Base-by-base conservation (phyloP, 2,113 vertebrate species). In the Lates calcarifer region DNA sequence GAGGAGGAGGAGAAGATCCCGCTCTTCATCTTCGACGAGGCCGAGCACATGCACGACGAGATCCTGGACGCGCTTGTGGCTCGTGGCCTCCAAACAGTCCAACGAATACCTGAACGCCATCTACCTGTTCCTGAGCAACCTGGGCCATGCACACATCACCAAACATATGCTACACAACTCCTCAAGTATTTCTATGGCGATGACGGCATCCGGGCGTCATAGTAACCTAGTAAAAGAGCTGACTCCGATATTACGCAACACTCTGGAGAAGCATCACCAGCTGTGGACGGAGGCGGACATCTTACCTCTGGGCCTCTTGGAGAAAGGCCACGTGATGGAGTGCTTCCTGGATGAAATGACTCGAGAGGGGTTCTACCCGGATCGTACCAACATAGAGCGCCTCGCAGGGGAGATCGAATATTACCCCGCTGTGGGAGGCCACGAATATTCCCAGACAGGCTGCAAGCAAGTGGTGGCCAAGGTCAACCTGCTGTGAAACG, bases 341-440 rank as follows among this genome's bases (percentile, higher is more conserved):
- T 99, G 98, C 85, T 97, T 99, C 92, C 90, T 96, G 7, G 97
- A 98, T 0, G 97, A 99, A 88, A 96, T 99, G 95, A 95, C 96
- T 4, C 94, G 95, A 0, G 97, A 98, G 90, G 98, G 97, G 0
- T 96, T 98, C 77, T 99, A 98, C 71, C 98, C 97, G 0, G 96
- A 99, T 57, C 95, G 90, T n/a, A 79, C 86, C 6, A 96, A 95
- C 18, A 92, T 98, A 0, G 96, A 98, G 86, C 94, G 63, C 11
- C 92, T 99, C 24, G 96, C 96, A 0, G 93, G 89, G 8, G 96
- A 97, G 92, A 94, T 99, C 20, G 90, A 92, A 24, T 99, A 98
- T 83, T 96, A 97, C 92, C 94, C 89, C 1, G 83, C 90, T 0
- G 86, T 85, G 0, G 95, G 93, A 0, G 95, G 90, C 14, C 94